Conservation (phyloP, 2,797 vertebrate species). For the Etheostoma nigrum region DNA sequence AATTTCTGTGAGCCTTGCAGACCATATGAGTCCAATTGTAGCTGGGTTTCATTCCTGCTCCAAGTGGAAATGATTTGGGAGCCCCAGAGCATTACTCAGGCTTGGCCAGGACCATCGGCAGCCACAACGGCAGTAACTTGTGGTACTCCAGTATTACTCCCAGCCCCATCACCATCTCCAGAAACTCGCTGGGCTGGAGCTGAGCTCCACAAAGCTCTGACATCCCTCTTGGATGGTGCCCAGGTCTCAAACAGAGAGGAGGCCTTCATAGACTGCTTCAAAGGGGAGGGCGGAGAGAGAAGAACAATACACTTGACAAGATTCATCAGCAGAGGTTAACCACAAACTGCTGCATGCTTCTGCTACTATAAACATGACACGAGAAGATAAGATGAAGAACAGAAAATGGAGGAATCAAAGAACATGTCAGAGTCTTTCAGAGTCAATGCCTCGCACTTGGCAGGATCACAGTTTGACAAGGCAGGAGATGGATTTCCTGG, state of each 20-base stretch:
- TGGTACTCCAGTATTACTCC: conserved; percentile 55
- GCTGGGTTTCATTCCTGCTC: conserved; percentile 66
- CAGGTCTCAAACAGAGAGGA: conserved; percentile 60
- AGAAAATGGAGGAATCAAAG: conserved; percentile 73
- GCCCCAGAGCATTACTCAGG: conserved; percentile 74
- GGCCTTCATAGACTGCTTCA: conserved; percentile 64
- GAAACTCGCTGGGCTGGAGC: conserved; percentile 49
- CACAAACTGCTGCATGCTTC: conserved; percentile 64
- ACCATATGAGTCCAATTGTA: conserved; percentile 73
- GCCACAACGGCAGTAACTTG: conserved; percentile 60
- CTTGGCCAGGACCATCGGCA: conserved; percentile 63
- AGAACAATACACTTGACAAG: conserved; percentile 69
- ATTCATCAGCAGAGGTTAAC: conserved; percentile 78
- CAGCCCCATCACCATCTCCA: conserved; percentile 40
- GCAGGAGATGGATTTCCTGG: conserved; percentile 49
- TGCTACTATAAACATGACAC: conserved; percentile 69
- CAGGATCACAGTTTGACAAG: conserved; percentile 42
- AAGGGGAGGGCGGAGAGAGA: conserved; percentile 51
- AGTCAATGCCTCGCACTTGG: conserved; percentile 30
- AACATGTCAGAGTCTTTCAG: conserved; percentile 60
- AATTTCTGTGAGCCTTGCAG: conserved; percentile 59
- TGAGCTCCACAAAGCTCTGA: conserved; percentile 36
- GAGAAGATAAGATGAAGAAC: conserved; percentile 61
- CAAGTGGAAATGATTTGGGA: conserved; percentile 79
- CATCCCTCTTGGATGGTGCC: conserved; percentile 62